phyloP scores from a whole-genome alignment of 2,113 vertebrate genomes.

The Suricata suricatta region DNA sequence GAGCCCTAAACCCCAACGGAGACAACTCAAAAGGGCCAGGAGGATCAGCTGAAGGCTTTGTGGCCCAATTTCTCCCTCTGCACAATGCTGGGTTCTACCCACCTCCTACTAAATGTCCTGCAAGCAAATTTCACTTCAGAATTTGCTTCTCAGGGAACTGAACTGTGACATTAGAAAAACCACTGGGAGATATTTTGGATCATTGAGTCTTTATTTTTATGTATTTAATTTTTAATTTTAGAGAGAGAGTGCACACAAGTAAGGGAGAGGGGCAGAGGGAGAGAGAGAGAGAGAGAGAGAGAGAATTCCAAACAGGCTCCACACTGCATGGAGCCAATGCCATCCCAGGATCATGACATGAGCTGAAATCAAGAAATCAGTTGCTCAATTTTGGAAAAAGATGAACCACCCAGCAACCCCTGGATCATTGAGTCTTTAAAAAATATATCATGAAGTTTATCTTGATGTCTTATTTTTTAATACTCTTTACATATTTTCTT shows the following conservation, averaged over 20 bases:
- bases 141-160: not conserved
- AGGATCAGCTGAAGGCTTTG: not conserved
- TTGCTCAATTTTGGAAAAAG: too few relatives aligned
- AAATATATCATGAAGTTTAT: not conserved
- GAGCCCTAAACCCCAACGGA: not conserved
- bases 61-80: not conserved
- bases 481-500: conserved; percentile 1
- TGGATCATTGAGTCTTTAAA: not conserved
- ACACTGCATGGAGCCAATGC: too few relatives aligned
- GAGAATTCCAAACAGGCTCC: too few relatives aligned
- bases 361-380: too few relatives aligned
- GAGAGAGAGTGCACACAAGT: too few relatives aligned
- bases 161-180: not conserved
- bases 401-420: too few relatives aligned
- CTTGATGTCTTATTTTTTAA: not conserved
- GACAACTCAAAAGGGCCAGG: not conserved
- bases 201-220: not conserved
- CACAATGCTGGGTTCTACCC: not conserved
- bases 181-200: not conserved
- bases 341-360: too few relatives aligned
- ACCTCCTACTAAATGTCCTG: not conserved
- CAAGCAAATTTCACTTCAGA: not conserved
- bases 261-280: too few relatives aligned
- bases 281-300: too few relatives aligned
- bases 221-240: too few relatives aligned